Percentiles rank a stretch among this genome's conserved stretches.
These are phyloP conservation scores for Colletes gigas DNA, from an alignment of 1,140 invertebrate genomes.

Conservation along the genomic window DNA sequence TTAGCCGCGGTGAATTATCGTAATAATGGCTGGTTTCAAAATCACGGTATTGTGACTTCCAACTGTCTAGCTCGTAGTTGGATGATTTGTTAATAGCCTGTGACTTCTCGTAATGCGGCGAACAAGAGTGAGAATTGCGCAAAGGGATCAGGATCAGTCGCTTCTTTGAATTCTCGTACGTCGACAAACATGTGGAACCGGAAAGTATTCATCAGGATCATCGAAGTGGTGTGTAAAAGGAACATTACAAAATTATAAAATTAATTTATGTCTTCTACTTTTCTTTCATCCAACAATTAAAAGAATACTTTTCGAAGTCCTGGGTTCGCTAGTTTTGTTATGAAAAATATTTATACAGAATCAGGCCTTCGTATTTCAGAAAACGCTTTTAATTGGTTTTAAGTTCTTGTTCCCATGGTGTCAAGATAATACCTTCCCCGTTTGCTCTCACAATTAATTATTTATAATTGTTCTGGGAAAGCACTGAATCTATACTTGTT, in stretches of 20 bases:
- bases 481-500: background rate
- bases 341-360: background rate
- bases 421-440: background rate
- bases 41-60: background rate
- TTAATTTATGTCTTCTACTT: too few relatives aligned
- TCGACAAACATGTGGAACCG: slow-evolving; percentile 77
- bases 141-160: slow-evolving; percentile 5
- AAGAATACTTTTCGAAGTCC: too few relatives aligned
- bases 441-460: slow-evolving; percentile 26
- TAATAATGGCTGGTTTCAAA: slow-evolving; percentile 8
- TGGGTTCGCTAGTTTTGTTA: background rate
- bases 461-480: background rate
- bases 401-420: background rate
- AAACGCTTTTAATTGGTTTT: background rate
- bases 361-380: background rate
- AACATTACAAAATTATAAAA: too few relatives aligned
- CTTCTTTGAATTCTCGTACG: slow-evolving; percentile 38
- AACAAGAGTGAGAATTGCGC: slow-evolving; percentile 42
- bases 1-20: background rate
- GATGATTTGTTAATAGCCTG: slow-evolving; percentile 42
- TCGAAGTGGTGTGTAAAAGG: slow-evolving; percentile 80
- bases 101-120: slow-evolving; percentile 47
- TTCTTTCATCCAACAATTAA: too few relatives aligned
- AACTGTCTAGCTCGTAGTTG: background rate
- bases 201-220: slow-evolving; percentile 80